Evolutionary conservation across 2,888 invertebrate species (phyloP).

Genomic region (Plagodis dolabraria): DNA sequence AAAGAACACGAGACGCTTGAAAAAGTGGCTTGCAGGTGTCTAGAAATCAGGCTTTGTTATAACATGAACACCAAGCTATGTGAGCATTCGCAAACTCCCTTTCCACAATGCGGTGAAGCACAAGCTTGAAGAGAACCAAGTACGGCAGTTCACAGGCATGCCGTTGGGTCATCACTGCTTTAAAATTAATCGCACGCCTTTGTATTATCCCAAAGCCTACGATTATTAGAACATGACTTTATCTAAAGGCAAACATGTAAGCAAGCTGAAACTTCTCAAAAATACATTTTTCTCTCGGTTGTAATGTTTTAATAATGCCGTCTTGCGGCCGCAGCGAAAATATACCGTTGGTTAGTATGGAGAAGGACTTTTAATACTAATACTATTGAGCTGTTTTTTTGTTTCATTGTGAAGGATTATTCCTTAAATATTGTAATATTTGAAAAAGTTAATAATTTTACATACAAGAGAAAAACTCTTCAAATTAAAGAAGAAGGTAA

Average conservation of each 20-base stretch:
- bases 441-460: no score
- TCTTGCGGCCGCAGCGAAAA: constrained; percentile 31
- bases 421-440: background rate
- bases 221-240: background rate
- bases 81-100: no score
- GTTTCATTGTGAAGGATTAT: background rate
- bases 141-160: no score
- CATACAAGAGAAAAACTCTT: background rate
- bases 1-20: no score
- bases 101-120: no score
- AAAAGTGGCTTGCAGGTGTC: no score
- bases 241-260: constrained; percentile 19
- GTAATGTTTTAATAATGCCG: constrained; percentile 43
- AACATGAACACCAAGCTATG: no score
- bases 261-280: constrained; percentile 31
- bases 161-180: no score
- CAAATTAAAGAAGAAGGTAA: no score
- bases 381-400: background rate
- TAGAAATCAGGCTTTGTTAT: no score
- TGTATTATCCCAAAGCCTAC: background rate
- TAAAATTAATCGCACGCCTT: no score
- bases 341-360: constrained; percentile 11
- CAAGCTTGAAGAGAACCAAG: no score
- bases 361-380: constrained; percentile 10
- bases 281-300: constrained; percentile 39